phyloP scores from a whole-genome alignment of 2,113 vertebrate genomes.

The Pseudopipra pipra region DNA sequence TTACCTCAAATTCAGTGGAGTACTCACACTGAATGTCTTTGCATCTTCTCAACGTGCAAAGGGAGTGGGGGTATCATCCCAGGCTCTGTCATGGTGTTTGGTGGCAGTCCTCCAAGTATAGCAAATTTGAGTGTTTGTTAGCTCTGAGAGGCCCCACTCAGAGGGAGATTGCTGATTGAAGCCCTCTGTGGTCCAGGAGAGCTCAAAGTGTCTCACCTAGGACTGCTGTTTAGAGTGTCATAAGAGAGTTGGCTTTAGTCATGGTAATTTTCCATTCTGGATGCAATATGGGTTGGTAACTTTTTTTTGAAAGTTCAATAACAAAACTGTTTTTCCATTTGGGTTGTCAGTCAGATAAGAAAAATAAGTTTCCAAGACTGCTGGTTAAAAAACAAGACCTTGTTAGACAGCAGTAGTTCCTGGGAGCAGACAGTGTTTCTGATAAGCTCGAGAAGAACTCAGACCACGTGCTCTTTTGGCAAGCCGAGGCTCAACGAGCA shows the following conservation, averaged over 20 bases:
- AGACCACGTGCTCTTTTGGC: neutral
- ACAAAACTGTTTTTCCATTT: neutral
- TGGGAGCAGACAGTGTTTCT: neutral
- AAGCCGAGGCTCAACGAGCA: neutral
- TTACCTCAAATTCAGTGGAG: neutral
- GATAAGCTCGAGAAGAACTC: neutral
- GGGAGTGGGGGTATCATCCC: neutral
- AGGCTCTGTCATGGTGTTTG: neutral
- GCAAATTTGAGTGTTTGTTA: neutral
- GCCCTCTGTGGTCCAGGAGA: neutral
- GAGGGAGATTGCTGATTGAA: neutral
- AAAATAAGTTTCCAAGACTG: neutral
- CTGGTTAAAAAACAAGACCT: neutral
- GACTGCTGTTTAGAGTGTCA: neutral
- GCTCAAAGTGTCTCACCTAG: neutral
- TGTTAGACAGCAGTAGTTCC: neutral
- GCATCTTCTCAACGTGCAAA: neutral
- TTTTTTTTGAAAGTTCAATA: neutral
- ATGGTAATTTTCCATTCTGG: neutral
- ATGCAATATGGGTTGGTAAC: neutral
- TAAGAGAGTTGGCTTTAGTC: neutral
- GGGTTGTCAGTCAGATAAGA: neutral
- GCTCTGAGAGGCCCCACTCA: neutral
- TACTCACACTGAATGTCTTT: neutral
- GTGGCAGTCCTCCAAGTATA: neutral